Evolutionary conservation across 1,140 invertebrate genomes (phyloP).

Genomic region (Neomicropteryx cornuta): DNA sequence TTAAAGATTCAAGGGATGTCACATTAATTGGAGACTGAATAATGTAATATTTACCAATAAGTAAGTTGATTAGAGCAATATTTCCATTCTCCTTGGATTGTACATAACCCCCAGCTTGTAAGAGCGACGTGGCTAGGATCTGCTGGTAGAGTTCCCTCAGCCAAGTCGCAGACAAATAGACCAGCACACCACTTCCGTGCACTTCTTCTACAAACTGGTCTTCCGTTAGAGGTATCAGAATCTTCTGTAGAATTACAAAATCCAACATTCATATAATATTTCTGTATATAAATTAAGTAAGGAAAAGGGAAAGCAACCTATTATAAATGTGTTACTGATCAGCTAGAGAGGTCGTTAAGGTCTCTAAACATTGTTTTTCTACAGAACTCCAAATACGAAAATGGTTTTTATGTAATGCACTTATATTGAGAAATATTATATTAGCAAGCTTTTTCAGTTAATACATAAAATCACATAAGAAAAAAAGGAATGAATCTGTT

Average conservation of each 20-base stretch:
- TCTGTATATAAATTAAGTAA: constrained; percentile 1
- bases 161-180: constrained; percentile 87
- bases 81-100: constrained; percentile 43
- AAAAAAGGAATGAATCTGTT: no score
- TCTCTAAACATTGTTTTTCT: neutral
- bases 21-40: no score
- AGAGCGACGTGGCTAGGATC: constrained; percentile 62
- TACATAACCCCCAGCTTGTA: constrained; percentile 57
- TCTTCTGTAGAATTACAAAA: constrained; percentile 36
- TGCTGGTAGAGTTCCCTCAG: constrained; percentile 83
- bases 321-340: no score
- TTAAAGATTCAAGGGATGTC: no score
- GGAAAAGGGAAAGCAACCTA: no score
- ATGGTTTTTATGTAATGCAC: no score
- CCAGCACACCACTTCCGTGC: constrained; percentile 78
- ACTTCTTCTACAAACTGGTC: constrained; percentile 86
- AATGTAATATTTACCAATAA: constrained; percentile 65
- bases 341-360: neutral
- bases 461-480: no score
- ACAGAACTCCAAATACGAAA: no score
- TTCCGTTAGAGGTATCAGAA: constrained; percentile 47
- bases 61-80: constrained; percentile 60
- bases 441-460: no score
- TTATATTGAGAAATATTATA: no score
- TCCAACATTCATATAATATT: constrained; percentile 4